phyloP scores from a whole-genome alignment of 1,140 invertebrate genomes.

The Ostrea denselamellosa region DNA sequence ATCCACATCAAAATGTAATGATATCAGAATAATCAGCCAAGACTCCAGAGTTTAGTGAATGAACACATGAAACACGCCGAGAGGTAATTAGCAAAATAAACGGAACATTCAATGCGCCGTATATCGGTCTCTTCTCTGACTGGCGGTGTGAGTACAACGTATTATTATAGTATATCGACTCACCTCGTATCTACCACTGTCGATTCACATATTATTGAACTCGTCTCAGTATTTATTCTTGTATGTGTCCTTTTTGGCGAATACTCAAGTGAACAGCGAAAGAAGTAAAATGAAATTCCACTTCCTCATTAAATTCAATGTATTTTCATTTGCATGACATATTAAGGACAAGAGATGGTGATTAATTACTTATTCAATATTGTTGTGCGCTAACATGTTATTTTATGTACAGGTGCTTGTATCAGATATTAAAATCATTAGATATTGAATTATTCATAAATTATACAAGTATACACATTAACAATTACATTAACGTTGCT shows the following conservation, averaged over 20 bases:
- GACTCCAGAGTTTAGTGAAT: neutral
- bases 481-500: too few relatives aligned
- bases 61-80: neutral
- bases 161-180: constrained; percentile 33
- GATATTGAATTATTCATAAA: too few relatives aligned
- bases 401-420: too few relatives aligned
- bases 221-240: neutral
- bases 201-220: neutral
- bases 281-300: neutral
- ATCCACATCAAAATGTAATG: constrained; percentile 1
- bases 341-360: neutral
- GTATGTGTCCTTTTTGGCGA: neutral
- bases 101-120: neutral
- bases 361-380: neutral
- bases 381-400: neutral
- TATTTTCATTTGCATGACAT: neutral
- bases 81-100: constrained; percentile 10
- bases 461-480: too few relatives aligned
- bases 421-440: too few relatives aligned
- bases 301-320: constrained; percentile 3
- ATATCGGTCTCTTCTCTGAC: constrained; percentile 18
- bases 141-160: neutral
- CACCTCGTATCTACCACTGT: neutral
- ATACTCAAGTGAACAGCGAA: neutral
- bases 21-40: neutral